phyloP scores from a whole-genome alignment of 2,888 invertebrate genomes.

The Rhamnusium bicolor region DNA sequence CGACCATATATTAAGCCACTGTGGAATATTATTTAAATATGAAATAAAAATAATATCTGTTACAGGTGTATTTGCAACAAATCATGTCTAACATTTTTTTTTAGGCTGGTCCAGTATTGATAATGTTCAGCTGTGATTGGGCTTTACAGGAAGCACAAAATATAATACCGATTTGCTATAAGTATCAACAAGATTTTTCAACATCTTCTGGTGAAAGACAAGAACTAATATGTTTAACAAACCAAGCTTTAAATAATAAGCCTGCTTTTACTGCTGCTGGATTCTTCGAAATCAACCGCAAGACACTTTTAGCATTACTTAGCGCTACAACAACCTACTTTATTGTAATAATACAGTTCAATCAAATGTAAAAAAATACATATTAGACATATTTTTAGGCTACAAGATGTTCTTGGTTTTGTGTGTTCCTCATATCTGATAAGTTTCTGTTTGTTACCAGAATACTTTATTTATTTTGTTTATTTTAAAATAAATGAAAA shows the following conservation, averaged over 20 bases:
- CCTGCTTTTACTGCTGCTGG: slow-evolving; percentile 31
- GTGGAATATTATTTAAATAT: too few species aligned
- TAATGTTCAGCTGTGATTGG: slow-evolving; percentile 40
- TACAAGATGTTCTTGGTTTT: too few species aligned
- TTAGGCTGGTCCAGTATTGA: slow-evolving; percentile 31
- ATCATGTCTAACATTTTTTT: slow-evolving; percentile 21
- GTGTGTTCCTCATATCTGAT: too few species aligned
- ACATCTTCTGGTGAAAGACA: slow-evolving; percentile 39
- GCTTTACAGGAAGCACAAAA: slow-evolving; percentile 33
- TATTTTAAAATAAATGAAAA: too few species aligned
- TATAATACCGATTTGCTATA: slow-evolving; percentile 35
- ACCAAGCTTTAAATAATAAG: slow-evolving; percentile 32
- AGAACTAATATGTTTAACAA: slow-evolving; percentile 36
- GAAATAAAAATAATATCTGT: too few species aligned
- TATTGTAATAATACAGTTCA: slow-evolving; percentile 40
- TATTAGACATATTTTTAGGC: too few species aligned
- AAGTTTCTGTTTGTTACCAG: too few species aligned
- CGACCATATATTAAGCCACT: too few species aligned
- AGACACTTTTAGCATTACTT: slow-evolving; percentile 31
- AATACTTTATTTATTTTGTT: too few species aligned
- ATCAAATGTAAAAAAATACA: neutral
- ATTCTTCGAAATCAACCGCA: slow-evolving; percentile 37
- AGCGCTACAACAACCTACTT: slow-evolving; percentile 38
- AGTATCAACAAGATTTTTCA: slow-evolving; percentile 37
- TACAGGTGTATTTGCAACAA: too few species aligned